These are phyloP conservation scores for Buathra laborator DNA, from an alignment of 2,888 invertebrate species.

Conservation along the genomic window DNA sequence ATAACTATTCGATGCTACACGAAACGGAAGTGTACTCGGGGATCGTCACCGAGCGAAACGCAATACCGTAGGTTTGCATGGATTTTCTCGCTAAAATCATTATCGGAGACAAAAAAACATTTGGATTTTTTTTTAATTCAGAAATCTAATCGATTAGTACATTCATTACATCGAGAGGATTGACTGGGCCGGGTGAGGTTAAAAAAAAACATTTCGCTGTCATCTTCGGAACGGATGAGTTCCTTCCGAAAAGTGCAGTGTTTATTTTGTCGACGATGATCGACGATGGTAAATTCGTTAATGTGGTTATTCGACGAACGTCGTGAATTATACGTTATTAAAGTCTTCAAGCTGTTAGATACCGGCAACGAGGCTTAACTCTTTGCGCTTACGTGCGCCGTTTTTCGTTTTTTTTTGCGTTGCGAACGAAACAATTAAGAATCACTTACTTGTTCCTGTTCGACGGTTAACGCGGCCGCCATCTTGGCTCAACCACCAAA, in stretches of 20 bases:
- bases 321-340: background rate
- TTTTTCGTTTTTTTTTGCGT: background rate
- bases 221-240: conserved; percentile 1
- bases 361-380: background rate
- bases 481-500: conserved; percentile 84
- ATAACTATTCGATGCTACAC: conserved; percentile 21
- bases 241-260: background rate
- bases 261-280: conserved; percentile 22
- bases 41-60: background rate
- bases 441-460: conserved; percentile 91
- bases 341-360: background rate
- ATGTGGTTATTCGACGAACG: background rate
- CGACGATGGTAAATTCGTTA: background rate
- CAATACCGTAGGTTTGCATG: background rate
- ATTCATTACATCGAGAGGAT: background rate
- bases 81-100: background rate
- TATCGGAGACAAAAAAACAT: background rate
- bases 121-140: background rate
- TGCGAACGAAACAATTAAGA: conserved; percentile 67
- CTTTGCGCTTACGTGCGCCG: background rate
- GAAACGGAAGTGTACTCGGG: background rate
- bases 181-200: background rate
- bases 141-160: background rate
- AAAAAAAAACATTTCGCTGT: background rate
- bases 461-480: conserved; percentile 92